phyloP scores from a whole-genome alignment of 2,113 vertebrate genomes.

The Uria lomvia region DNA sequence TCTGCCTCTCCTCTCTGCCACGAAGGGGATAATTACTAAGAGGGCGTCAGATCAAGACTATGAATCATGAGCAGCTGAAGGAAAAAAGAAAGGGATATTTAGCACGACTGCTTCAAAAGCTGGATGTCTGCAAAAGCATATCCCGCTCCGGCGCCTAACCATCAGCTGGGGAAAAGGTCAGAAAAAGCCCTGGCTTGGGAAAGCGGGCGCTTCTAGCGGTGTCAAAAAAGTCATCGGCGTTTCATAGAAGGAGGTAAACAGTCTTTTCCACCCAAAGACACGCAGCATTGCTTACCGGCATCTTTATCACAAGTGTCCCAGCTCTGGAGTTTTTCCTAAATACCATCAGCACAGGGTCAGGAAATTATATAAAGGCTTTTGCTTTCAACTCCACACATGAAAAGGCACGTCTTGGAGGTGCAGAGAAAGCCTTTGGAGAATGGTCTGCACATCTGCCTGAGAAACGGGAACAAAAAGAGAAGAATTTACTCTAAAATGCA shows the following conservation, averaged over 20 bases:
- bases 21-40: not conserved
- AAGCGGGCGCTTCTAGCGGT: not conserved
- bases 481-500: not conserved
- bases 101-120: not conserved
- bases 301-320: not conserved
- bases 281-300: not conserved
- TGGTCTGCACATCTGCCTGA: not conserved
- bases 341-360: not conserved
- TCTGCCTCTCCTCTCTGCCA: not conserved
- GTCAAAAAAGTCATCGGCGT: accelerated
- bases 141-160: accelerated
- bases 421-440: not conserved
- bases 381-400: not conserved
- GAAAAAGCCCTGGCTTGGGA: not conserved
- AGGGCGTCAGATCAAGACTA: not conserved
- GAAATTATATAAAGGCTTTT: not conserved
- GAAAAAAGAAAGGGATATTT: not conserved
- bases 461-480: not conserved
- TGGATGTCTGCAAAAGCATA: not conserved
- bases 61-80: slow-evolving; percentile 11
- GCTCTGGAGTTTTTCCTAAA: not conserved
- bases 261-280: not conserved
- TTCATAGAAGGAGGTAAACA: not conserved
- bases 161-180: not conserved
- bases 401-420: not conserved